Percentiles rank a stretch among this genome's conserved stretches.
Conservation (phyloP, 2,888 invertebrate species). For the Phyto melanocephala region DNA sequence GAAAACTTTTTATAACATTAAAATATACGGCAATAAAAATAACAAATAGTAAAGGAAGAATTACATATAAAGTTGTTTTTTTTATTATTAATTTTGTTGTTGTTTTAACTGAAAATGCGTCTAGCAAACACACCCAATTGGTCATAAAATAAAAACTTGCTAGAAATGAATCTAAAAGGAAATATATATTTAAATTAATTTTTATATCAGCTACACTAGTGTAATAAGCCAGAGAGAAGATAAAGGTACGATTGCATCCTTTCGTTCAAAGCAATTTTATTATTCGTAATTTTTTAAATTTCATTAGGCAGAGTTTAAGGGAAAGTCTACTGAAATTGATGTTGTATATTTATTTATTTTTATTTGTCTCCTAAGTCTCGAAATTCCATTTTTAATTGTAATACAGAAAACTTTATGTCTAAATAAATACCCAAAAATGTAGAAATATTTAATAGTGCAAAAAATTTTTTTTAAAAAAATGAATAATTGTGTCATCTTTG, state of each 20-base stretch:
- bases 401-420: too few species aligned
- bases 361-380: too few species aligned
- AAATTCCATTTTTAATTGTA: too few species aligned
- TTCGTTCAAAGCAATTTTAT: not conserved
- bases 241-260: not conserved
- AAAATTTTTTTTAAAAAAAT: too few species aligned
- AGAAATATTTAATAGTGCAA: too few species aligned
- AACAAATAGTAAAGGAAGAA: conserved; percentile 12
- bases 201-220: conserved; percentile 30
- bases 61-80: conserved; percentile 35
- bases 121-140: conserved; percentile 51
- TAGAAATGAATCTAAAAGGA: not conserved
- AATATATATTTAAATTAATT: conserved; percentile 25
- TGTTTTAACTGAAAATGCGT: conserved; percentile 16
- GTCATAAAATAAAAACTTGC: conserved; percentile 36
- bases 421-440: too few species aligned
- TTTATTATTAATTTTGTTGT: not conserved
- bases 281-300: too few species aligned
- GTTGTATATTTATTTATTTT: too few species aligned
- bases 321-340: too few species aligned
- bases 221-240: not conserved
- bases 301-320: too few species aligned
- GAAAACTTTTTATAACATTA: conserved; percentile 46
- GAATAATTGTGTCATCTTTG: too few species aligned
- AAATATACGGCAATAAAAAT: conserved; percentile 51